Conservation (phyloP, 2,888 invertebrate genomes). For the Portevinia maculata region DNA sequence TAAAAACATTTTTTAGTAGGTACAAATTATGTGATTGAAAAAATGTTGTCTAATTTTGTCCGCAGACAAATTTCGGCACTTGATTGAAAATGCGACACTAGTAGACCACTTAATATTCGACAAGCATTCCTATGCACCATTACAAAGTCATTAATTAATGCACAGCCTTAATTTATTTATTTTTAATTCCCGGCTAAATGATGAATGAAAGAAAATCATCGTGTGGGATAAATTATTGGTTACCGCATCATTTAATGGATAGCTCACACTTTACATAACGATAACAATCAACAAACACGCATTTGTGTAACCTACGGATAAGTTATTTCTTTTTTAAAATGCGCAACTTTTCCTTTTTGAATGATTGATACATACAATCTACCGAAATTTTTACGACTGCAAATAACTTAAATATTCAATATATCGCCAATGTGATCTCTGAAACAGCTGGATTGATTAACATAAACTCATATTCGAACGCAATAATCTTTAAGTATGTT, state of each 20-base stretch:
- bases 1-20: too few relatives aligned
- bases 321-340: not conserved
- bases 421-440: not conserved
- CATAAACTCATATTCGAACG: not conserved
- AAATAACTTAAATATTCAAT: not conserved
- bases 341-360: not conserved
- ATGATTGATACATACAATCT: slow-evolving; percentile 4
- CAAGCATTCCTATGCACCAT: too few relatives aligned
- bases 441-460: not conserved
- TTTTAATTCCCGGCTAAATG: not conserved
- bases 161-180: too few relatives aligned
- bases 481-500: not conserved
- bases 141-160: too few relatives aligned
- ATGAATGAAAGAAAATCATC: not conserved
- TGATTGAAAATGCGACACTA: too few relatives aligned
- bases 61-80: too few relatives aligned
- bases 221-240: not conserved
- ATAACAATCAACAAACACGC: not conserved
- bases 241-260: not conserved
- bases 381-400: not conserved
- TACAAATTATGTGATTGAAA: too few relatives aligned
- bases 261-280: not conserved
- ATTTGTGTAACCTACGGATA: not conserved
- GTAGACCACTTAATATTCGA: too few relatives aligned
- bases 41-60: too few relatives aligned